Base-by-base conservation (phyloP, 2,888 invertebrate genomes). In the Dione juno region DNA sequence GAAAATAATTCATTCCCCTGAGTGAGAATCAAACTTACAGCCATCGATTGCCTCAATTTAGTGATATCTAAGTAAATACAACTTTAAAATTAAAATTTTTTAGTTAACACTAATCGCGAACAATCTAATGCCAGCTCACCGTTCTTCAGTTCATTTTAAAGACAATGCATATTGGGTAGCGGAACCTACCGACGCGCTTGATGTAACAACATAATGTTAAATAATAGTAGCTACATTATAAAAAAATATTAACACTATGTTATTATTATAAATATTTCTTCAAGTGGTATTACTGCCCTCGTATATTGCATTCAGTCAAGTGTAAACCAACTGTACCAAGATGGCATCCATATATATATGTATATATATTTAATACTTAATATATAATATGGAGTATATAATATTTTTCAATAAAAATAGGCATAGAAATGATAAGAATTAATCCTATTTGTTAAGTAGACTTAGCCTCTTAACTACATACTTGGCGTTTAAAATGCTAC, bases 401-500 rank as follows among this genome's bases (percentile, higher is more conserved):
- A 13, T 3, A 40, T 40, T 57, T 57, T 40, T 57, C 11, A 16
- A 16, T 37, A 16, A 40, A 16, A 37, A 53, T 37, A 19, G 9
- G n/a, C n/a, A 54, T 54, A n/a, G 8, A 11, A n/a, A 40, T 40
- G 16, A 6, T 57, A 11, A 57, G 16, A 57, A 57, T 57, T 57
- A 53, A 53, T 53, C 52, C 52, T 61, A 61, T 67, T 67, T 61
- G 52, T 35, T 43, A 66, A 40, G 61, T 61, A 71, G 66, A 54
- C 61, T 66, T 66, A 48, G 63, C 72, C 61, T 72, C 69, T 69
- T 54, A 35, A 61, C 45, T 57, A 72, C 16, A 54, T 63, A 69
- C 54, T 61, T 66, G 69, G 28, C 16, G 66, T 43, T 72, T 59
- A 52, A 72, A 72, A 67, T 70, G 72, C 70, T 70, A 70, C 64